A percentile compares a stretch with the other conserved stretches of the same genome.
Conservation (phyloP, 2,888 invertebrate genomes). For the Rhopalosiphum nymphaeae region DNA sequence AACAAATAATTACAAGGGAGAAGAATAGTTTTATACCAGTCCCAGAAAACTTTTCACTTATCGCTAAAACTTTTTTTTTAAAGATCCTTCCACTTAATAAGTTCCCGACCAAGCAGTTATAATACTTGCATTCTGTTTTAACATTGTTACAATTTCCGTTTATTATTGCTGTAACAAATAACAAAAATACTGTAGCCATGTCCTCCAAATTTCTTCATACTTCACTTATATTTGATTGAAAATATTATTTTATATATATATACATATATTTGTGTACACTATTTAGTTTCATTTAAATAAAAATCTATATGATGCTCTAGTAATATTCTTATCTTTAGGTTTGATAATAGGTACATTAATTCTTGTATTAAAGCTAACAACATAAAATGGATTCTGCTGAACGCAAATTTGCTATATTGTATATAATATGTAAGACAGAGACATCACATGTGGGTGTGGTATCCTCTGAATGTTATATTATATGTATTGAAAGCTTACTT, state of each 20-base stretch:
- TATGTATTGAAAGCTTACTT: not conserved
- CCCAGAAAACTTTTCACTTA: constrained; percentile 59
- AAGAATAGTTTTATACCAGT: constrained; percentile 57
- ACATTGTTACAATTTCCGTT: constrained; percentile 41
- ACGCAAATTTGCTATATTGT: too few relatives aligned
- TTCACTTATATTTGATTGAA: not conserved
- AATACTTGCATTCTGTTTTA: constrained; percentile 34
- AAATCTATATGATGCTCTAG: too few relatives aligned
- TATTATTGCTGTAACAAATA: constrained; percentile 25
- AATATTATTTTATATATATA: too few relatives aligned
- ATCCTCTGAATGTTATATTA: not conserved
- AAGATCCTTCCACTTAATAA: constrained; percentile 57
- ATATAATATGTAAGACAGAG: too few relatives aligned
- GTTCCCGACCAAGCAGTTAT: constrained; percentile 46
- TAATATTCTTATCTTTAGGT: too few relatives aligned
- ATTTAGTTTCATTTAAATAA: not conserved
- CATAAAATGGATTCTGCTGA: too few relatives aligned
- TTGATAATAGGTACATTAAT: too few relatives aligned
- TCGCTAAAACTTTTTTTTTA: constrained; percentile 50
- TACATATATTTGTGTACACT: not conserved
- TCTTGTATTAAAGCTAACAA: too few relatives aligned
- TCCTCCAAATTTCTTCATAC: not conserved
- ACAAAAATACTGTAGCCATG: not conserved
- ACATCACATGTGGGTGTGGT: too few relatives aligned
- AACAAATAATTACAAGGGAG: constrained; percentile 58